These are phyloP conservation scores for Mormyrus lacerda DNA, from an alignment of 2,113 vertebrate genomes.

Conservation along the genomic window DNA sequence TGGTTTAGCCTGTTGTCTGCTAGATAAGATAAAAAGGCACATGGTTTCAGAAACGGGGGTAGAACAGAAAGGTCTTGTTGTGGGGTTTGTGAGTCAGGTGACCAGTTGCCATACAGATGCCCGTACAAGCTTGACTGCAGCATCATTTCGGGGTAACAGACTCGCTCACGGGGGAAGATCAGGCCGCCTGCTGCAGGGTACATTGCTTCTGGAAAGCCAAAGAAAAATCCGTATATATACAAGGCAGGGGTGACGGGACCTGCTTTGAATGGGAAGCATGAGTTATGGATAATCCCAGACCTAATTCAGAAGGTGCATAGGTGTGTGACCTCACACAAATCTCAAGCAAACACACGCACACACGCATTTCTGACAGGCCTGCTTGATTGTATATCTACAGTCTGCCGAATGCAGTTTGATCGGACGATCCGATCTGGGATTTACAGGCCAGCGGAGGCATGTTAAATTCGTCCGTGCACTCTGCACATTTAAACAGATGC, in stretches of 20 bases:
- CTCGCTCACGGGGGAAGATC: neutral
- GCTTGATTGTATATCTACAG: neutral
- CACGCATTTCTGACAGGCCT: neutral
- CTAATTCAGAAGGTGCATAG: neutral
- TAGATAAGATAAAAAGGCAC: neutral
- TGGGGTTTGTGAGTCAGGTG: neutral
- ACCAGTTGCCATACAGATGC: neutral
- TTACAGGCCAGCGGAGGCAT: slow-evolving; percentile 41
- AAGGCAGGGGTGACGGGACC: neutral
- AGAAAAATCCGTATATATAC: neutral
- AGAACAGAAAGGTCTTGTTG: neutral
- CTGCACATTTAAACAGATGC: slow-evolving; percentile 57
- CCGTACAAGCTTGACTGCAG: neutral
- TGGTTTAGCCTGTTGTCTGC: neutral
- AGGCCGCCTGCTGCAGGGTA: neutral
- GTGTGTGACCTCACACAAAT: neutral
- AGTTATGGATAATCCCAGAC: neutral
- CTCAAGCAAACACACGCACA: neutral
- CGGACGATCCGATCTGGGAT: slow-evolving; percentile 41
- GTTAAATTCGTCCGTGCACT: slow-evolving; percentile 39
- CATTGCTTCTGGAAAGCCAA: neutral
- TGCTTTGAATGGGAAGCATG: neutral
- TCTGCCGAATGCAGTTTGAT: neutral
- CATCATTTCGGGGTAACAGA: neutral
- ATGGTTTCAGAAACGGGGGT: neutral